Evolutionary conservation across 2,797 vertebrate species (phyloP).

Genomic region (Poeciliopsis paucimaculata): DNA sequence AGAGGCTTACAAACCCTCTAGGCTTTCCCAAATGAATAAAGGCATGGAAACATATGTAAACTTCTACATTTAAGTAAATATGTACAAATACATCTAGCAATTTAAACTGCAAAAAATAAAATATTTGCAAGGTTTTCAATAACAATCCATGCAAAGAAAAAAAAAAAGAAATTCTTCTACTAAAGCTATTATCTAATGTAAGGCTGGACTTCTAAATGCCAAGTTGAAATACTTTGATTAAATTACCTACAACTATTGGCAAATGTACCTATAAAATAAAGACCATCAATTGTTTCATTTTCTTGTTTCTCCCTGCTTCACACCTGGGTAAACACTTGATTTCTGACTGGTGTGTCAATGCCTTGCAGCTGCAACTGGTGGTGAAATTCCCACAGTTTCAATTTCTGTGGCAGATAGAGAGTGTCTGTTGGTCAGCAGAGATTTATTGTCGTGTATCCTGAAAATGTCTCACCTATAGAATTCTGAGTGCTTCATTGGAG

Average conservation of each 20-base stretch:
- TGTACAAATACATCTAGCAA: background rate
- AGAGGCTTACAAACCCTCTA: background rate
- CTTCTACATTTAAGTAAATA: background rate
- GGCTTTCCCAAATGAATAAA: background rate
- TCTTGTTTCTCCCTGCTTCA: constrained; percentile 8
- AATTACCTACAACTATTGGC: background rate
- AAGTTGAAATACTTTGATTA: background rate
- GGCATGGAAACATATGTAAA: background rate
- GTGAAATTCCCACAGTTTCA: constrained; percentile 18
- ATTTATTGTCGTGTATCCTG: constrained; percentile 8
- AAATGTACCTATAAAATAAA: background rate
- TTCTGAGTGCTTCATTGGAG: constrained; percentile 3
- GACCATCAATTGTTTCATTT: background rate
- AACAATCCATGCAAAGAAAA: background rate
- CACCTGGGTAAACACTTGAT: constrained; percentile 29
- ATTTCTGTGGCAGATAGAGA: constrained; percentile 22
- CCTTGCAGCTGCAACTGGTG: constrained; percentile 23
- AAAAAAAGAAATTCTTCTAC: background rate
- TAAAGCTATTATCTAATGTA: background rate
- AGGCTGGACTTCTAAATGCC: background rate
- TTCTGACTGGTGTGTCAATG: constrained; percentile 14
- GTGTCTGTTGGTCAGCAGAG: constrained; percentile 31
- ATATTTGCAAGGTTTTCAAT: background rate
- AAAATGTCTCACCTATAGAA: constrained; percentile 24
- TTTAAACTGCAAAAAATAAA: background rate